Conservation (phyloP, 2,797 vertebrate species). For the Limnodromus scolopaceus region DNA sequence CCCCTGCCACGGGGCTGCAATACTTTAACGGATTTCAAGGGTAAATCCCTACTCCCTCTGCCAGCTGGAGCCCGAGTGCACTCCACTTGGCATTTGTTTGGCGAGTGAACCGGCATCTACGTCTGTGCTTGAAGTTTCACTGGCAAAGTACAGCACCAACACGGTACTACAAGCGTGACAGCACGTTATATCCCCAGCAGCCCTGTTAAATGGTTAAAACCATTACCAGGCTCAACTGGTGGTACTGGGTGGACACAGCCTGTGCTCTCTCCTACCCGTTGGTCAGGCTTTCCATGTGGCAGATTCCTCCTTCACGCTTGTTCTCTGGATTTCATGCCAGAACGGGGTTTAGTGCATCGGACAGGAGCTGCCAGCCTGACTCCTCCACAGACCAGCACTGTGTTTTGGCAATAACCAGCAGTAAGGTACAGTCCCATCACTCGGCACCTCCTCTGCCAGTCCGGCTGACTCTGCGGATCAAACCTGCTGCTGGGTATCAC, state of each 20-base stretch:
- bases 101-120: fast-evolving
- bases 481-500: not conserved
- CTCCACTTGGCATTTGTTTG: not conserved
- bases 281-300: not conserved
- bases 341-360: not conserved
- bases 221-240: not conserved
- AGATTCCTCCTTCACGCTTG: not conserved
- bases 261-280: not conserved
- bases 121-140: not conserved
- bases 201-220: not conserved
- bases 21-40: not conserved
- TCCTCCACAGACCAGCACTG: not conserved
- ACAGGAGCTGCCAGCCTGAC: not conserved
- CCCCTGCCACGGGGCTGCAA: not conserved
- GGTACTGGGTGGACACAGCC: not conserved
- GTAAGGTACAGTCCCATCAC: not conserved
- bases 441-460: not conserved
- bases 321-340: not conserved
- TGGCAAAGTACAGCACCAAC: not conserved
- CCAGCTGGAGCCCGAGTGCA: not conserved
- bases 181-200: not conserved
- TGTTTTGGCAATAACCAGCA: not conserved
- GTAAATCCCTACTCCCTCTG: not conserved
- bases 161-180: not conserved
- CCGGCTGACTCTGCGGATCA: not conserved